Percentiles rank a stretch among this genome's conserved stretches.
phyloP scores from a whole-genome alignment of 2,113 vertebrate genomes.

The Monopterus albus region DNA sequence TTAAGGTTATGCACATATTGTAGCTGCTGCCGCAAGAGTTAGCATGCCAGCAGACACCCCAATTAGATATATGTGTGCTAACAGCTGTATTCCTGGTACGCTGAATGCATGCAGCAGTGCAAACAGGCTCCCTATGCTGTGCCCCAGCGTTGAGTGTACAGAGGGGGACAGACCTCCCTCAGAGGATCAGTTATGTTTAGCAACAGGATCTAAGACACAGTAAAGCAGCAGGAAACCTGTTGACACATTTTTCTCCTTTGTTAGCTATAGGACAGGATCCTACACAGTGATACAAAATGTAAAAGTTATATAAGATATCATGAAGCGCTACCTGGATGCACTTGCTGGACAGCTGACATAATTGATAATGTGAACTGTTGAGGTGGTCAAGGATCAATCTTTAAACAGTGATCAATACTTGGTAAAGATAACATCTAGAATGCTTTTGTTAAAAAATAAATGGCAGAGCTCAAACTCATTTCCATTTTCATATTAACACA shows the following conservation, averaged over 20 bases:
- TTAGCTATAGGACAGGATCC: not conserved
- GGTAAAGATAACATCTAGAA: not conserved
- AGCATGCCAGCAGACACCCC: conserved; percentile 12
- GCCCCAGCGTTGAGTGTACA: conserved; percentile 8
- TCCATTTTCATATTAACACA: conserved; percentile 8
- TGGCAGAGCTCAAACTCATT: conserved; percentile 2
- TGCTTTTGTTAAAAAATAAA: not conserved
- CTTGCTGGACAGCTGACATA: not conserved
- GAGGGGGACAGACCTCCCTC: conserved; percentile 23
- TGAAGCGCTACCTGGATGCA: not conserved
- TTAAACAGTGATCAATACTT: not conserved
- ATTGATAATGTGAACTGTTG: not conserved
- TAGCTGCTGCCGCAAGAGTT: conserved; percentile 17
- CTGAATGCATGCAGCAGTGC: conserved; percentile 28
- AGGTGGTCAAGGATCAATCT: not conserved
- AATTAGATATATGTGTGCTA: conserved; percentile 43
- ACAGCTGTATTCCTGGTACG: conserved; percentile 29
- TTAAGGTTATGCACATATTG: conserved; percentile 25
- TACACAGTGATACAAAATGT: not conserved
- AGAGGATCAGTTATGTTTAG: conserved; percentile 29
- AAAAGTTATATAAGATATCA: not conserved
- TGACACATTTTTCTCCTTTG: conserved; percentile 23
- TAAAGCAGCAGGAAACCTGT: conserved; percentile 13
- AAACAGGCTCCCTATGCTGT: conserved; percentile 33
- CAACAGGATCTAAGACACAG: conserved; percentile 4